Percentiles rank a stretch among this genome's conserved stretches.
Evolutionary conservation across 1,140 invertebrate species (phyloP).

Genomic region (Gonioctena quinquepunctata): DNA sequence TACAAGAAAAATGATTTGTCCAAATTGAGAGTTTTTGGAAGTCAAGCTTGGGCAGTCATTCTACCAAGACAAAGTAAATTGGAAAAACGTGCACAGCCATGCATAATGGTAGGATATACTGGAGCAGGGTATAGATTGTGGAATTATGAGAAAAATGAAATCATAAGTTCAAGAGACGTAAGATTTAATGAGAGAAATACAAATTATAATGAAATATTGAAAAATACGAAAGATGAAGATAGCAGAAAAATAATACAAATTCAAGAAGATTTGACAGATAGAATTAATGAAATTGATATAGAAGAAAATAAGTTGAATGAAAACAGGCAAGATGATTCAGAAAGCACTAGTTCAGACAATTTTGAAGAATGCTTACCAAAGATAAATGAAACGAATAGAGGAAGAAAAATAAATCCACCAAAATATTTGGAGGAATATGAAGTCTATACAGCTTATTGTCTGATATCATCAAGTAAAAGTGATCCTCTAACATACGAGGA

Average conservation of each 20-base stretch:
- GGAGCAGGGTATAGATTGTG: constrained; percentile 39
- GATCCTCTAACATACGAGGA: background rate
- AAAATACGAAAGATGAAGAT: background rate
- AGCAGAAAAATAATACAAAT: background rate
- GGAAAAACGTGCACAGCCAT: background rate
- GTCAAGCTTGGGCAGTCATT: constrained; percentile 2
- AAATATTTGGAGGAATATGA: constrained; percentile 10
- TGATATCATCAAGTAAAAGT: background rate
- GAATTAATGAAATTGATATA: background rate
- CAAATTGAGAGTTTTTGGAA: constrained; percentile 21
- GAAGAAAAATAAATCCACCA: constrained; percentile 2
- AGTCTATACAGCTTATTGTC: constrained; percentile 1
- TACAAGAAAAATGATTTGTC: too few relatives aligned
- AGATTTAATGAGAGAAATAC: constrained; percentile 10
- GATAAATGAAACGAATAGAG: background rate
- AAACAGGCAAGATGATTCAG: too few relatives aligned
- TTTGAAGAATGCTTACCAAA: background rate
- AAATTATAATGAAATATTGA: background rate
- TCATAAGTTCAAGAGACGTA: constrained; percentile 34
- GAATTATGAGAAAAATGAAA: constrained; percentile 26
- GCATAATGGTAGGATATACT: constrained; percentile 31
- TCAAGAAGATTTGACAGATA: too few relatives aligned
- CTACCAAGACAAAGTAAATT: constrained; percentile 9
- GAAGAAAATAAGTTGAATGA: too few relatives aligned
- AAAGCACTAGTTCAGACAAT: background rate